Conservation (phyloP, 2,113 vertebrate genomes). For the Anguilla rostrata region DNA sequence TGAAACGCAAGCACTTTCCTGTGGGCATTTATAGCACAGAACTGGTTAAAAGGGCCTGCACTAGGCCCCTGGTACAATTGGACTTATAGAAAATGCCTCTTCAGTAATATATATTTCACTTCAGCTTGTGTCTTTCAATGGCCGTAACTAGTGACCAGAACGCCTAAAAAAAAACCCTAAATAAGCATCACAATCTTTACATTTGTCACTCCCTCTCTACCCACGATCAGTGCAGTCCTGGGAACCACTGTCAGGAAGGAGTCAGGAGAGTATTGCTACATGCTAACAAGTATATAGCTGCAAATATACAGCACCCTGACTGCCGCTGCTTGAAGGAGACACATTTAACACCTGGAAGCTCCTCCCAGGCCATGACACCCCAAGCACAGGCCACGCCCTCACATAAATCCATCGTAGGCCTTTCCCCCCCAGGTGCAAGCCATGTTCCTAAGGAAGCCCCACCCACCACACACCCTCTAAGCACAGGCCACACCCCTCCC, state of each 20-base stretch:
- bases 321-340: background rate
- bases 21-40: background rate
- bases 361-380: background rate
- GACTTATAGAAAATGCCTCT: too few species aligned
- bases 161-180: background rate
- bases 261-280: too few species aligned
- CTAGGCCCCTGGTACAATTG: too few species aligned
- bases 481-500: background rate
- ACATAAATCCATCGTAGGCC: background rate
- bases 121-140: too few species aligned
- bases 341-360: background rate
- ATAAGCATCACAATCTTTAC: background rate
- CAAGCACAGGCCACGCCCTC: background rate
- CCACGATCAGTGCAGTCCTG: too few species aligned
- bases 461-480: background rate
- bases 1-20: background rate
- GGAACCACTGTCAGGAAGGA: too few species aligned
- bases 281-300: too few species aligned
- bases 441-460: background rate
- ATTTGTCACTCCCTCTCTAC: too few species aligned
- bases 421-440: background rate
- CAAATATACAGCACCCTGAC: too few species aligned
- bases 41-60: background rate
- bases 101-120: too few species aligned
- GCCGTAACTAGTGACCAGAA: too few species aligned